Percentiles rank a stretch among this genome's conserved stretches.
Evolutionary conservation across 2,113 vertebrate species (phyloP).

Genomic region (Corythaeola cristata): DNA sequence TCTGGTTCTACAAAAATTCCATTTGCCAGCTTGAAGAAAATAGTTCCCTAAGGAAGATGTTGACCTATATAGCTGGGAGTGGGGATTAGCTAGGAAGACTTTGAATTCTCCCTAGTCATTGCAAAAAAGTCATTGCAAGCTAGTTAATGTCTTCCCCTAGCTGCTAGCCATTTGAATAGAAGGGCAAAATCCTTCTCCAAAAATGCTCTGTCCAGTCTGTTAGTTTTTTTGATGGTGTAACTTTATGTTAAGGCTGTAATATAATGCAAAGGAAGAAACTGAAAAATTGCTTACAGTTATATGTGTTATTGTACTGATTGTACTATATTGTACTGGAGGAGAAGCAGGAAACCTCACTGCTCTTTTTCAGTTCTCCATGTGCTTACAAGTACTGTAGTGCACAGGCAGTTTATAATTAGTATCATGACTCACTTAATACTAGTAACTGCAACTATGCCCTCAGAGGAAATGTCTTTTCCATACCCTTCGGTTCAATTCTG

Average conservation of each 20-base stretch:
- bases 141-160: neutral
- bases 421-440: conserved; percentile 52
- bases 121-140: neutral
- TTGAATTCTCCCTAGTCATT: neutral
- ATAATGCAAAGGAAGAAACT: neutral
- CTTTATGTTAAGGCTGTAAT: neutral
- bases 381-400: neutral
- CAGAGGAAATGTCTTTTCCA: conserved; percentile 35
- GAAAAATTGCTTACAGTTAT: neutral
- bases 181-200: neutral
- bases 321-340: neutral
- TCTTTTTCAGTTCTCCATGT: neutral
- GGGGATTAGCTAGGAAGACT: neutral
- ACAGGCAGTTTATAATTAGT: conserved; percentile 64
- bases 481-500: neutral
- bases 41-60: neutral
- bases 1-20: neutral
- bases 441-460: conserved; percentile 3
- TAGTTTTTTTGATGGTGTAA: neutral
- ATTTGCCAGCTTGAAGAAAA: neutral
- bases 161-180: neutral
- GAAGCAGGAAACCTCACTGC: neutral
- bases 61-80: neutral
- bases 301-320: neutral
- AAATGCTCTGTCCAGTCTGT: neutral